Conservation (phyloP, 1,140 invertebrate genomes). For the Bombus turneri region DNA sequence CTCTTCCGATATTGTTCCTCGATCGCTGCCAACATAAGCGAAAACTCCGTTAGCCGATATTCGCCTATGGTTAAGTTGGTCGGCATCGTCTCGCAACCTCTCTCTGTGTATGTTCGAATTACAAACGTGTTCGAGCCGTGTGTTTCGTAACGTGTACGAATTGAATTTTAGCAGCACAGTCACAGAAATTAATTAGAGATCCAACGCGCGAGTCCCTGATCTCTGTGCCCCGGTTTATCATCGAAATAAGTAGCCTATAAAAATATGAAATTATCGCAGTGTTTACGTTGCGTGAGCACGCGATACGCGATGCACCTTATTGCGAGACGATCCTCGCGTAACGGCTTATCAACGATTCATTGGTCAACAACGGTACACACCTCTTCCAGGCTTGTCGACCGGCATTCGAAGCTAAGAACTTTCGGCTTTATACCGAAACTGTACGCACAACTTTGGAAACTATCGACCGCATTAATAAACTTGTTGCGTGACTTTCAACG, state of each 20-base stretch:
- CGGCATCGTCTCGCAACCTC: no score
- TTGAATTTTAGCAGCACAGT: neutral
- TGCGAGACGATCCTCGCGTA: neutral
- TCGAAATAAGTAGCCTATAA: conserved; percentile 25
- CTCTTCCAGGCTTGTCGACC: neutral
- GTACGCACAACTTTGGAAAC: neutral
- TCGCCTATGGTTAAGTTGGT: no score
- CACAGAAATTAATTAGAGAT: conserved; percentile 30
- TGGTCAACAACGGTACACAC: neutral
- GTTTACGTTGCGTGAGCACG: conserved; percentile 20
- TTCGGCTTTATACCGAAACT: no score
- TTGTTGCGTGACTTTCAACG: neutral
- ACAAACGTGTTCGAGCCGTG: neutral
- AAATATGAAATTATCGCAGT: conserved; percentile 36
- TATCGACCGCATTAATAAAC: neutral
- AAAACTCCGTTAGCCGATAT: no score
- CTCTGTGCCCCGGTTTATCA: conserved; percentile 24
- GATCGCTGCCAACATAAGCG: no score
- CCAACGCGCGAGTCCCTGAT: conserved; percentile 17
- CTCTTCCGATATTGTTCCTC: neutral
- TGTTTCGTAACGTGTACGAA: conserved; percentile 5
- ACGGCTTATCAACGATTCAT: neutral
- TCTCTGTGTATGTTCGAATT: neutral
- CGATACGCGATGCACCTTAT: conserved; percentile 11
- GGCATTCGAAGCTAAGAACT: no score